Conservation (phyloP, 1,140 invertebrate species). For the Musca vetustissima region DNA sequence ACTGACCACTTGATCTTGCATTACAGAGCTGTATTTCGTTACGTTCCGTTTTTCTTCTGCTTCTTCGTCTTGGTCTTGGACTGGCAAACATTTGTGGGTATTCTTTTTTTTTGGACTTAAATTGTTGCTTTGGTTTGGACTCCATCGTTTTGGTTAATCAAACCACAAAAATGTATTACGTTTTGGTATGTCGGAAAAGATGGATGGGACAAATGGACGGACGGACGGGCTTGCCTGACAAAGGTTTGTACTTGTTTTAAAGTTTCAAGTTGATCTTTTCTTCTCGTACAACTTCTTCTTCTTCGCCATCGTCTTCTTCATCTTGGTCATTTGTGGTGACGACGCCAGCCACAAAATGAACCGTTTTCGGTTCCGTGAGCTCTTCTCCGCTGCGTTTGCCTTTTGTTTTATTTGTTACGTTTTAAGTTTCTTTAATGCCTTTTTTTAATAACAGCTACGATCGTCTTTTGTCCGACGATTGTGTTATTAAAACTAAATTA, state of each 20-base stretch:
- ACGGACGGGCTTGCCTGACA: too few relatives aligned
- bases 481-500: slow-evolving; percentile 23
- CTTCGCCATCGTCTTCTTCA: too few relatives aligned
- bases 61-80: too few relatives aligned
- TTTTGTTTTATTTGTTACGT: not conserved
- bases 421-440: not conserved
- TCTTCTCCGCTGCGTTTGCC: not conserved
- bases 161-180: slow-evolving; percentile 21
- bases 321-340: too few relatives aligned
- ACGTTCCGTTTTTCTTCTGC: not conserved
- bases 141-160: slow-evolving; percentile 17
- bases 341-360: not conserved
- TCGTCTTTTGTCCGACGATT: not conserved
- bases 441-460: slow-evolving; percentile 16
- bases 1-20: slow-evolving; percentile 13
- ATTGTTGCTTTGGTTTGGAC: not conserved
- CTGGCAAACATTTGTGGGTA: too few relatives aligned
- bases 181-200: slow-evolving; percentile 15
- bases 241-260: slow-evolving; percentile 5
- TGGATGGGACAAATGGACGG: too few relatives aligned
- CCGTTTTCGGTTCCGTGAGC: slow-evolving; percentile 4
- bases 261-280: not conserved
- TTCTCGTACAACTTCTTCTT: not conserved
- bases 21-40: not conserved
- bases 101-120: too few relatives aligned